phyloP scores from a whole-genome alignment of 1,140 invertebrate genomes.

The Luehdorfia chinensis region DNA sequence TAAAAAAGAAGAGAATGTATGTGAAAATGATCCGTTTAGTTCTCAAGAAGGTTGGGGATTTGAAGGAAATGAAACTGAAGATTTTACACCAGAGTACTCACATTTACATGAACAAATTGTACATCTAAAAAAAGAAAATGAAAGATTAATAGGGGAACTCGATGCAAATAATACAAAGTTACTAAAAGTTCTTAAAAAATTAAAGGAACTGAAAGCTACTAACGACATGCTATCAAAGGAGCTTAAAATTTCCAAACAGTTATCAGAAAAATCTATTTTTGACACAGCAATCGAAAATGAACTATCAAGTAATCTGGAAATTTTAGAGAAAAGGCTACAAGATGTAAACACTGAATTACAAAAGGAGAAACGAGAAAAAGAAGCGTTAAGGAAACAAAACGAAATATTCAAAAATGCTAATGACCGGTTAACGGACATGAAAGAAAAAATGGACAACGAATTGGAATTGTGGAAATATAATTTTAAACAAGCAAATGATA shows the following conservation, averaged over 20 bases:
- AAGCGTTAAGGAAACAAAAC: slow-evolving; percentile 82
- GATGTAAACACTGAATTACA: slow-evolving; percentile 78
- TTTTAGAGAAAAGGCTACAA: slow-evolving; percentile 80
- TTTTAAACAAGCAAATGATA: slow-evolving; percentile 81
- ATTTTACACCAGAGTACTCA: slow-evolving; percentile 44
- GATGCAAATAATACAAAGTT: slow-evolving; percentile 80
- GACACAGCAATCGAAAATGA: slow-evolving; percentile 87
- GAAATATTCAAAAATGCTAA: slow-evolving; percentile 87
- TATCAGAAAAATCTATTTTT: slow-evolving; percentile 80
- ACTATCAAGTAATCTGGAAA: slow-evolving; percentile 81
- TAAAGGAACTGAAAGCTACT: slow-evolving; percentile 84
- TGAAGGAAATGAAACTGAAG: slow-evolving; percentile 40
- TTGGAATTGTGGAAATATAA: slow-evolving; percentile 83
- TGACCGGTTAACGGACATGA: slow-evolving; percentile 85
- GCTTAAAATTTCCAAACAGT: slow-evolving; percentile 74
- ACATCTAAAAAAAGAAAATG: slow-evolving; percentile 52
- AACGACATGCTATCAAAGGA: slow-evolving; percentile 80
- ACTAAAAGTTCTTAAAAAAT: slow-evolving; percentile 84
- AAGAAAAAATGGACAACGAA: slow-evolving; percentile 87
- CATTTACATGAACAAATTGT: slow-evolving; percentile 52
- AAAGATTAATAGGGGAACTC: slow-evolving; percentile 76
- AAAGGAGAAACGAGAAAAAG: slow-evolving; percentile 81
- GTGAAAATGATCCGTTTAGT: slow-evolving; percentile 53
- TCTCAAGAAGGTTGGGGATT: slow-evolving; percentile 70
- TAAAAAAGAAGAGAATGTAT: slow-evolving; percentile 32